These are phyloP conservation scores for Helleia helle DNA, from an alignment of 2,888 invertebrate species.

Conservation along the genomic window DNA sequence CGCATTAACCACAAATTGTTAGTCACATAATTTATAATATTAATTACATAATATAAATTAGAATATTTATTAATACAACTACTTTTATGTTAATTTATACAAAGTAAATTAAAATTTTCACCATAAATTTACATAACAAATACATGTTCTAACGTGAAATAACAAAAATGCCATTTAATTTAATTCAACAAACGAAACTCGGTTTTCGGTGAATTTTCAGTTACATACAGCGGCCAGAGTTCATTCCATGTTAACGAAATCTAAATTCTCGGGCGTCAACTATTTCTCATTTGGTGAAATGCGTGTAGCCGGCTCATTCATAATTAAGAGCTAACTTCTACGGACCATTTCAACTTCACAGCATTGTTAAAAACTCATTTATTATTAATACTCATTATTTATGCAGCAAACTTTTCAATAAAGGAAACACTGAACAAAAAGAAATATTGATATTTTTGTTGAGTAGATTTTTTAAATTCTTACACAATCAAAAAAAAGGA, in stretches of 20 bases:
- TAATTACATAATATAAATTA: too few species aligned
- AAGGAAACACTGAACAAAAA: too few species aligned
- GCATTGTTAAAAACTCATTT: too few species aligned
- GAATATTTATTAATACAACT: too few species aligned
- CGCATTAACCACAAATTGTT: too few species aligned
- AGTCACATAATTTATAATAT: too few species aligned
- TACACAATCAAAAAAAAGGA: too few species aligned
- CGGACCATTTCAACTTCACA: neutral
- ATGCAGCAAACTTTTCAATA: too few species aligned
- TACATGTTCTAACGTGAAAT: constrained; percentile 5
- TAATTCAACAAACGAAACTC: constrained; percentile 6
- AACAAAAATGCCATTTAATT: constrained; percentile 7
- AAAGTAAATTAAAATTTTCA: constrained; percentile 1
- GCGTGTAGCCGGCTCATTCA: neutral
- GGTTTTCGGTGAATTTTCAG: constrained; percentile 1
- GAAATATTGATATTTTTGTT: too few species aligned
- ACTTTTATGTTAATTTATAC: neutral
- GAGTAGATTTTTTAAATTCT: too few species aligned
- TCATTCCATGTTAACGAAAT: constrained; percentile 16
- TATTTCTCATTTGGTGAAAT: constrained; percentile 18
- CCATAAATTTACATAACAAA: constrained; percentile 3
- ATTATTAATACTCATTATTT: too few species aligned
- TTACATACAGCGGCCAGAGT: neutral
- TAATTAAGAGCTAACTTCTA: neutral
- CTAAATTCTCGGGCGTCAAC: constrained; percentile 19